Evolutionary conservation across 2,888 invertebrate species (phyloP), one percentile per base, ranked within the genome.

Genomic region (Drepanosiphum platanoidis): DNA sequence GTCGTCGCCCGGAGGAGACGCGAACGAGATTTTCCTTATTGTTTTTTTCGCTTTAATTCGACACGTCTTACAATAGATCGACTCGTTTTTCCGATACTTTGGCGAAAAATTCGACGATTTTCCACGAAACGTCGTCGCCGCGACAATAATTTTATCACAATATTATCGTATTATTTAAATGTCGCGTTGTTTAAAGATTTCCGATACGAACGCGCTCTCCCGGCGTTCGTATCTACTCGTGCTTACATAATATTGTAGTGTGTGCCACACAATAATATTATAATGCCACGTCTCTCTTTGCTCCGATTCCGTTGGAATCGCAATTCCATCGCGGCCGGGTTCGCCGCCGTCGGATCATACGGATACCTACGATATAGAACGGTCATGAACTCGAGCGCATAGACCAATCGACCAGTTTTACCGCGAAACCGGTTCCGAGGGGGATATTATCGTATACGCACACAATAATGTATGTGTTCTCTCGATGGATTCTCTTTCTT

Each of bases 341-440:
- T n/a, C 27, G 7, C n/a, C 39, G 9, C 3, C 36, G 71, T 27
- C n/a, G 71, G 8, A 27, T 1, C 4, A n/a, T 61, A 61, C 13
- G 80, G 70, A 70, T 58, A 36, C n/a, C 22, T 70, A 80, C 1
- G 39, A 72, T 36, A 42, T 64, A 61, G 74, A 46, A n/a, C 66
- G 74, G 83, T 74, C 83, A 66, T 75, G 83, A 83, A 83, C 83
- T 83, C 74, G 39, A 11, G 13, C n/a, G n/a, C 68, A 58, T 61
- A 74, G 64, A 42, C 82, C 74, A 27, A 66, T 75, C 52, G 46
- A 80, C 79, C 79, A 66, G 83, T 32, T 74, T 46, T 32, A 18
- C 18, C n/a, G 15, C 30, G 13, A 66, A 83, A 83, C 83, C 83
- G 75, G 83, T 75, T 83, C 30, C 34, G n/a, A 32, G 9, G 52